Base-by-base conservation (phyloP, 1,140 invertebrate genomes). In the Drosophila kohkoa region DNA sequence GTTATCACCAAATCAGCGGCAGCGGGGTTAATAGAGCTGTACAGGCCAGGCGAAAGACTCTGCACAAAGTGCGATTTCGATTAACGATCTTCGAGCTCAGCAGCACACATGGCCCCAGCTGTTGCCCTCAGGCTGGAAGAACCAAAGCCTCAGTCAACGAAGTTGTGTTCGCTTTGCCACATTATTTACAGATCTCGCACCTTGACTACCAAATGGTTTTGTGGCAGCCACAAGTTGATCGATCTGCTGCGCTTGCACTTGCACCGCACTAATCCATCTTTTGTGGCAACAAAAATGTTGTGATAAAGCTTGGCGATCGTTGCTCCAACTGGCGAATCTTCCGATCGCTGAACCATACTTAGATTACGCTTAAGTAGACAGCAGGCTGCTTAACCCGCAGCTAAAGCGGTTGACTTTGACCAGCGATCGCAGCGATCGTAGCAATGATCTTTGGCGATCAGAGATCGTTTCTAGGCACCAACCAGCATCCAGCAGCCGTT, bases 381-480 rank as follows among this genome's bases (percentile, higher is more conserved):
- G 85, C 75, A 63, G 71, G 72, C 85, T 89, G 83, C 85, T 89
- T 89, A 89, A 89, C 85, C 85, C 43, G 86, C 85, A 89, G 85
- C 85, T 81, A 89, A 89, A 89, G 85, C 85, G 85, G 86, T 89
- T 89, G 85, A 81, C 85, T 90, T 89, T 89, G 77, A 81, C 75
- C 16, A 63, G 57, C 5, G 65, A 69, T 62, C 58, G 43, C 13
- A 57, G 32, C 60, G 46, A 41, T 52, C 62, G 38, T 43, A 48
- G 13, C 38, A 25, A 25, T 25, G 70, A 58, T 45, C 15, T 10
- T 48, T 45, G 32, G 28, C 35, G 62, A 58, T 51, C 52, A 30
- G 11, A 32, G 70, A 76, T 76, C 79, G 41, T 51, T 77, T 60
- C 28, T 16, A n/a, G 41, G 41, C 20, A 25, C 35, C 60, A 38